These are phyloP conservation scores for Addax nasomaculatus DNA, from an alignment of 2,113 vertebrate genomes.

Conservation along the genomic window DNA sequence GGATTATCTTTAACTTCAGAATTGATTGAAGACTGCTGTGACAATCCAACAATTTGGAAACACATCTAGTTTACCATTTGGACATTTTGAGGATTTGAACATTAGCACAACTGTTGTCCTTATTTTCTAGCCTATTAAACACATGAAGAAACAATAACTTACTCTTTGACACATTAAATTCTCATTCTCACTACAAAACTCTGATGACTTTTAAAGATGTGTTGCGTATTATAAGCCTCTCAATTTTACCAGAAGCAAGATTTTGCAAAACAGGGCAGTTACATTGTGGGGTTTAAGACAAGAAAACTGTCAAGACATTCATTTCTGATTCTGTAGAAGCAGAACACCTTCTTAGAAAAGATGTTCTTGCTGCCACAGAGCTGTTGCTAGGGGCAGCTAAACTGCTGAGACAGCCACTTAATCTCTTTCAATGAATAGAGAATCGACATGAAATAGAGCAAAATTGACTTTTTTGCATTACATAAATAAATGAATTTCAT, in stretches of 20 bases:
- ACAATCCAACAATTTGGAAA: not conserved
- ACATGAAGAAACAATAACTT: not conserved
- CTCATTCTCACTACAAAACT: not conserved
- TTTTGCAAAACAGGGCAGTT: not conserved
- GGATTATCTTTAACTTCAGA: not conserved
- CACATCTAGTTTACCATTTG: not conserved
- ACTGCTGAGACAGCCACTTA: not conserved
- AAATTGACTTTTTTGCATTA: not conserved
- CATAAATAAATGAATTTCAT: constrained; percentile 30
- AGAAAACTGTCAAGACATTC: not conserved
- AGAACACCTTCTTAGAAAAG: not conserved
- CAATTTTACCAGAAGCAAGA: not conserved
- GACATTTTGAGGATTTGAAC: not conserved
- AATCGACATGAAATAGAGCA: not conserved
- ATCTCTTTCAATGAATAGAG: not conserved
- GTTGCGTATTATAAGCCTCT: not conserved
- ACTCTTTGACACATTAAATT: not conserved
- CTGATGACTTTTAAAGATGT: not conserved
- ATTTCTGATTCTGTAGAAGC: not conserved
- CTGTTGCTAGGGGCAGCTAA: not conserved
- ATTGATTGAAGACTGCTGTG: not conserved
- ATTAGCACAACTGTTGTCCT: not conserved
- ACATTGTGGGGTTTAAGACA: not conserved
- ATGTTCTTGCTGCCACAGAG: not conserved
- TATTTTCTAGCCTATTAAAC: not conserved